Conservation (phyloP, 2,888 invertebrate genomes). For the Aproaerema taeniolella region DNA sequence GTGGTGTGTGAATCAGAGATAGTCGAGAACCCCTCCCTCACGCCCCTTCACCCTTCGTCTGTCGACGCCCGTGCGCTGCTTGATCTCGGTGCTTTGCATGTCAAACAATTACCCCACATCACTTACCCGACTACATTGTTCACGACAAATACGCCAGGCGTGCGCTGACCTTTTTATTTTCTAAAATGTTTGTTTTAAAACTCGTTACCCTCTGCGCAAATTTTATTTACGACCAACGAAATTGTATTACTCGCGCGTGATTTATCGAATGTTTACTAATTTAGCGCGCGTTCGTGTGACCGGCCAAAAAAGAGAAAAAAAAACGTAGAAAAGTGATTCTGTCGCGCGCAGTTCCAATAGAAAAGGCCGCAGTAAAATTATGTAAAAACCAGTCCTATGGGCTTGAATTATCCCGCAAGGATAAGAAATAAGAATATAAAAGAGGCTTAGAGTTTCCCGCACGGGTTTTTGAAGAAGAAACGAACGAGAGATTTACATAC, state of each 20-base stretch:
- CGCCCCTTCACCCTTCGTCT: constrained; percentile 23
- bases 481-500: constrained; percentile 67
- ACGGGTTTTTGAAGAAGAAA: constrained; percentile 63
- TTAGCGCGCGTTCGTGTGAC: constrained; percentile 46
- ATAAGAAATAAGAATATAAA: constrained; percentile 73
- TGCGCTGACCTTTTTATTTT: constrained; percentile 54
- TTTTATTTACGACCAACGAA: constrained; percentile 60
- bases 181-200: constrained; percentile 66
- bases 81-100: constrained; percentile 64
- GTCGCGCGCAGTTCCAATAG: constrained; percentile 42
- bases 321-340: constrained; percentile 42
- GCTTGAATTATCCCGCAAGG: constrained; percentile 72
- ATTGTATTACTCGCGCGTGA: constrained; percentile 54
- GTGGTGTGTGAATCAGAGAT: constrained; percentile 31
- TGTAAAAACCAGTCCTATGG: constrained; percentile 73
- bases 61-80: constrained; percentile 37
- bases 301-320: constrained; percentile 43
- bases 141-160: constrained; percentile 56
- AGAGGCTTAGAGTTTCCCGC: constrained; percentile 70
- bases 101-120: constrained; percentile 58
- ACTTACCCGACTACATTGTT: constrained; percentile 42
- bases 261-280: constrained; percentile 67
- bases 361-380: constrained; percentile 66
- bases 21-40: constrained; percentile 43
- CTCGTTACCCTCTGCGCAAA: constrained; percentile 59